Conservation (phyloP, 2,113 vertebrate genomes). For the Fukomys damarensis region DNA sequence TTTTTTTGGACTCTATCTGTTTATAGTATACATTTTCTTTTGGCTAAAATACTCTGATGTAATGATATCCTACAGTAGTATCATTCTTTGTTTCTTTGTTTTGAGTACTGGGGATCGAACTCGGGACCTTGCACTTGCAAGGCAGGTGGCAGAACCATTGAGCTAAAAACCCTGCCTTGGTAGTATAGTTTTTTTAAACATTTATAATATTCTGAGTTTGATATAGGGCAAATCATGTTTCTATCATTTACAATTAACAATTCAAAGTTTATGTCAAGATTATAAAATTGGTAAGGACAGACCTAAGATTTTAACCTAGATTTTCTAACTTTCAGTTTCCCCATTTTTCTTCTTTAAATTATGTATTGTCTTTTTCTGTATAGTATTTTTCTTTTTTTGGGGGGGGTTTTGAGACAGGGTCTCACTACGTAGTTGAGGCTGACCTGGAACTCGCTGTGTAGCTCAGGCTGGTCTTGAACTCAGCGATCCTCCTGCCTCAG, state of each 20-base stretch:
- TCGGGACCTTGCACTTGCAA: no score
- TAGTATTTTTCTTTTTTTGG: slow-evolving; percentile 26
- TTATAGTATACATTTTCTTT: neutral
- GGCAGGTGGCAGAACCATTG: no score
- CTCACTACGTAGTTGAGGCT: no score
- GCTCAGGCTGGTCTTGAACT: no score
- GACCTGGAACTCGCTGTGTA: no score
- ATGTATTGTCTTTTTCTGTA: neutral
- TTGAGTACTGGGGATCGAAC: no score
- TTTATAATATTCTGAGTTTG: neutral
- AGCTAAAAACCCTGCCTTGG: no score
- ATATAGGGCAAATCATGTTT: neutral
- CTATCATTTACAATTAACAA: neutral
- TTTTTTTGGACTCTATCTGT: neutral
- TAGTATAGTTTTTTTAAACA: neutral
- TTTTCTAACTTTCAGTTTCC: slow-evolving; percentile 34
- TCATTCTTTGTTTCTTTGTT: neutral
- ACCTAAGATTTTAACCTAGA: slow-evolving; percentile 21
- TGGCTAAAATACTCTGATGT: slow-evolving; percentile 41
- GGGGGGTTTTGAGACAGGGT: no score
- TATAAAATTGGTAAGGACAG: slow-evolving; percentile 46
- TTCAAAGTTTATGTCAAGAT: slow-evolving; percentile 11
- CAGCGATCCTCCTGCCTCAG: no score
- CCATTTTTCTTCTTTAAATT: slow-evolving; percentile 7
- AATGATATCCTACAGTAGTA: neutral